A percentile compares a stretch with the other conserved stretches of the same genome.
Conservation (phyloP, 2,797 vertebrate species). For the Ptychobarbus kaznakovi region DNA sequence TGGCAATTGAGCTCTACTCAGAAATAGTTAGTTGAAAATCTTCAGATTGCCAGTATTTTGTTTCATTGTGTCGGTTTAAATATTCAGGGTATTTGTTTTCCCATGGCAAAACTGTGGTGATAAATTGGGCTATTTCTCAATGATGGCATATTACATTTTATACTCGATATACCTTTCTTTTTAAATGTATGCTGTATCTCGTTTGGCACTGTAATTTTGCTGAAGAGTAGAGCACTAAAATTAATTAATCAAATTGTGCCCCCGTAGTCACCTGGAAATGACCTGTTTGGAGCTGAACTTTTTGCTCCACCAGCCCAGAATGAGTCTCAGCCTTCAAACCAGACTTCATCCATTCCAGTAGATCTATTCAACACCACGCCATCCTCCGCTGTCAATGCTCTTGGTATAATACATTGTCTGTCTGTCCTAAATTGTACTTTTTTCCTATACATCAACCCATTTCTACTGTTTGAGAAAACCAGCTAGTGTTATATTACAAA, state of each 20-base stretch:
- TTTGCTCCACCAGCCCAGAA: slow-evolving; percentile 74
- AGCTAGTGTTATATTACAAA: not conserved
- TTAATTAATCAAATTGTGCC: slow-evolving; percentile 11
- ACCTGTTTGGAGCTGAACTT: slow-evolving; percentile 84
- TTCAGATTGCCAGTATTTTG: not conserved
- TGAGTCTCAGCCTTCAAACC: slow-evolving; percentile 59
- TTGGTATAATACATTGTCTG: slow-evolving; percentile 79
- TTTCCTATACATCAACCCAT: not conserved
- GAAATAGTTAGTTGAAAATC: not conserved
- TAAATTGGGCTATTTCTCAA: not conserved
- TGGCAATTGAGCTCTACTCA: not conserved
- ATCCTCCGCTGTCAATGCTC: slow-evolving; percentile 66
- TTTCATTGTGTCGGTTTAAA: slow-evolving; percentile 11
- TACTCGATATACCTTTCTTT: not conserved
- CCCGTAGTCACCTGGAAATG: slow-evolving; percentile 77
- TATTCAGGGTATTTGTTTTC: slow-evolving; percentile 4
- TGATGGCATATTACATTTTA: not conserved
- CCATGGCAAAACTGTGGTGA: not conserved
- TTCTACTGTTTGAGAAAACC: not conserved
- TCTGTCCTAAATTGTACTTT: not conserved
- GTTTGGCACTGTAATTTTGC: not conserved
- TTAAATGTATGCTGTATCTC: not conserved
- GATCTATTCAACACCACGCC: slow-evolving; percentile 80
- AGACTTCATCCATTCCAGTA: slow-evolving; percentile 68
- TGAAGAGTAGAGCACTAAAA: not conserved